phyloP scores from a whole-genome alignment of 2,888 invertebrate genomes.

The Onthophagus sagittarius region DNA sequence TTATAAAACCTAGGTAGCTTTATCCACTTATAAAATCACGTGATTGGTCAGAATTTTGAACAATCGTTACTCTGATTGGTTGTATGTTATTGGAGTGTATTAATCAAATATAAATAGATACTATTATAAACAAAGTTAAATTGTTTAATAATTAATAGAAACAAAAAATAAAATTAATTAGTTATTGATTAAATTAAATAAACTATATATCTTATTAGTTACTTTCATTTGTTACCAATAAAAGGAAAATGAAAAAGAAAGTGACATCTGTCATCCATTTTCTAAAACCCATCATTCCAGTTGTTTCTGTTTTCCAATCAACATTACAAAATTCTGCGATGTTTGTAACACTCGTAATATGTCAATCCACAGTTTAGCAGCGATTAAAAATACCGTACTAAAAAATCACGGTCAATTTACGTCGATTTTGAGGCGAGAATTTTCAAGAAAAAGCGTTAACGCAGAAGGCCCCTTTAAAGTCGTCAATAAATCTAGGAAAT shows the following conservation, averaged over 20 bases:
- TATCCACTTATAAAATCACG: no score
- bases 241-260: neutral
- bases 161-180: no score
- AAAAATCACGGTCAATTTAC: slow-evolving; percentile 27
- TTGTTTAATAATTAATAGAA: no score
- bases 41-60: no score
- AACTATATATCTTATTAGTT: no score
- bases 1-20: no score
- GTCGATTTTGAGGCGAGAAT: slow-evolving; percentile 31
- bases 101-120: no score
- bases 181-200: no score
- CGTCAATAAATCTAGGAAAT: slow-evolving; percentile 36
- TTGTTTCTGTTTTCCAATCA: neutral
- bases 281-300: neutral
- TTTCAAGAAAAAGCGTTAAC: slow-evolving; percentile 42
- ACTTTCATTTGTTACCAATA: no score
- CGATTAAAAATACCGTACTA: slow-evolving; percentile 19
- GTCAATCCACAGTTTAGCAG: slow-evolving; percentile 32
- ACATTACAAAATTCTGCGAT: slow-evolving; percentile 11
- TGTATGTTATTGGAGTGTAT: no score
- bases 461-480: slow-evolving; percentile 41
- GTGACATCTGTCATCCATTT: neutral
- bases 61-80: no score
- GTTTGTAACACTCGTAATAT: slow-evolving; percentile 27
- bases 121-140: no score